These are phyloP conservation scores for Abrostola tripartita DNA, from an alignment of 2,888 invertebrate genomes.

Conservation along the genomic window DNA sequence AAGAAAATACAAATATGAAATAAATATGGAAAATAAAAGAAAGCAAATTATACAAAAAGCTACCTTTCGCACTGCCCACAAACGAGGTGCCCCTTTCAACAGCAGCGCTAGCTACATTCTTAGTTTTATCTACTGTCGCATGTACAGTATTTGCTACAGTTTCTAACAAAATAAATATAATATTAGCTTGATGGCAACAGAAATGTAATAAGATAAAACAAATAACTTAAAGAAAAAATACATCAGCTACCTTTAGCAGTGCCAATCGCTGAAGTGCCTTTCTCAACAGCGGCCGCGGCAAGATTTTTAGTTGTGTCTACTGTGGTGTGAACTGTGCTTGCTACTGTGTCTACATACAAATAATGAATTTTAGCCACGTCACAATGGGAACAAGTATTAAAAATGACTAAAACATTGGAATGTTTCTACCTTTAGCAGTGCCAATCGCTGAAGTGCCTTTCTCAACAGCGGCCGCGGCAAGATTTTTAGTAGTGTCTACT, in stretches of 20 bases:
- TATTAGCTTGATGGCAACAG: not conserved
- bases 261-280: slow-evolving; percentile 31
- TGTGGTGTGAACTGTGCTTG: slow-evolving; percentile 42
- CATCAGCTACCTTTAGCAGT: slow-evolving; percentile 42
- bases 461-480: slow-evolving; percentile 35
- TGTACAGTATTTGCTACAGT: slow-evolving; percentile 65
- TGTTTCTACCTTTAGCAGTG: slow-evolving; percentile 58
- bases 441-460: slow-evolving; percentile 34
- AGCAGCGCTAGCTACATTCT: slow-evolving; percentile 66
- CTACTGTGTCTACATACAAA: slow-evolving; percentile 34
- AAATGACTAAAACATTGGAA: not conserved
- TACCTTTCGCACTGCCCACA: slow-evolving; percentile 69
- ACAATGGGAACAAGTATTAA: not conserved
- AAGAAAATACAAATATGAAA: not conserved
- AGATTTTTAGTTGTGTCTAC: slow-evolving; percentile 51
- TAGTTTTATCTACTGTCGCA: slow-evolving; percentile 69
- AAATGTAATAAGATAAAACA: not conserved
- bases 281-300: slow-evolving; percentile 39
- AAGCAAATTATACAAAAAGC: not conserved
- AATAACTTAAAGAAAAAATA: not conserved
- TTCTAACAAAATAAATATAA: slow-evolving; percentile 48
- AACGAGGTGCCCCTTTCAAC: slow-evolving; percentile 67
- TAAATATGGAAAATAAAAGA: not conserved
- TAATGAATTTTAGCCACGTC: slow-evolving; percentile 6
- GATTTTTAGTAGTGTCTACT: slow-evolving; percentile 48